Evolutionary conservation across 2,888 invertebrate species (phyloP), one percentile per base, ranked within the genome.

Genomic region (Autographa gamma): DNA sequence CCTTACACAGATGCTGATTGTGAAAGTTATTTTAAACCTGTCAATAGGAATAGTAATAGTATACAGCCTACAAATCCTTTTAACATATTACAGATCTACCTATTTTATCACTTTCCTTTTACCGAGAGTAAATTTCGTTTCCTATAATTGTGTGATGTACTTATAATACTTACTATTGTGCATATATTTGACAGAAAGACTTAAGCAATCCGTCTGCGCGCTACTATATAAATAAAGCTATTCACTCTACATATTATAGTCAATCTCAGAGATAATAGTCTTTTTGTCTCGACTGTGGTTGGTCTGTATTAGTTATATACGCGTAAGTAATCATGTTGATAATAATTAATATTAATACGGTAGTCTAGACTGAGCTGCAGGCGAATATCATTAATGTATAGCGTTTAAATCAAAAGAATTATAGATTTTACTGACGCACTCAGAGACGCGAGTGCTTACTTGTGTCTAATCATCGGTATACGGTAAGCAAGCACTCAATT

Each of bases 231-330:
- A 32, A 38, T 13, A 0, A 43, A 63, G 9, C n/a, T 60, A 38
- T 11, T 34, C 13, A 14, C 6, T n/a, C n/a, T 60, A 43, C 58
- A 63, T 38, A 38, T 14, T 59, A n/a, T 41, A 60, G 48, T 38
- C 7, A 14, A 13, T 52, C 60, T 34, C 66, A 60, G 52, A 60
- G 54, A 54, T 54, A 54, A 60, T 66, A 66, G 60, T 52, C 48
- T 56, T 19, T 1, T n/a, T n/a, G 16, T 1, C 48, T n/a, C 16
- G n/a, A n/a, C 48, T 48, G n/a, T 48, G 1, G 14, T 43, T n/a
- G n/a, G 48, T n/a, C 6, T 48, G 48, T 48, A 11, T 11, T 11
- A 11, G 38, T 38, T 38, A 11, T 48, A n/a, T 48, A 48, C 5
- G 7, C 48, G 8, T 48, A 48, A 14, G 16, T 16, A 43, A 48